Conservation (phyloP, 1,140 invertebrate genomes). For the Drosophila takahashii region DNA sequence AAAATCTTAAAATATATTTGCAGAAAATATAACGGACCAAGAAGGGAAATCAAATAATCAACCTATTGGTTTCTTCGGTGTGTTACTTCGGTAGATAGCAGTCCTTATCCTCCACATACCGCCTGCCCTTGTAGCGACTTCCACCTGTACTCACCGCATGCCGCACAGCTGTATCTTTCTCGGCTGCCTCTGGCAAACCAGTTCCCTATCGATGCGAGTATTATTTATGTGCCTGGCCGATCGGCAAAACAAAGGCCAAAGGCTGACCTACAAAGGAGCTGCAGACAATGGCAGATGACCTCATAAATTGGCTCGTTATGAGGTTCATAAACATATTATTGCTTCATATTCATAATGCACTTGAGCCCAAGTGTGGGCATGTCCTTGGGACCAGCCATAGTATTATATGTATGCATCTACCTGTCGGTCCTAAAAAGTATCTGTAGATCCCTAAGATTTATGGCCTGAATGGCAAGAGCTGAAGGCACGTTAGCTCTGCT, state of each 20-base stretch:
- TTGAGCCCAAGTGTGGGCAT: constrained; percentile 47
- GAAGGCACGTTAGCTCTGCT: constrained; percentile 35
- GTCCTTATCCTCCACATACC: background rate
- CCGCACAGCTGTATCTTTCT: constrained; percentile 31
- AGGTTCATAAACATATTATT: constrained; percentile 76
- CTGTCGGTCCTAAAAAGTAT: constrained; percentile 20
- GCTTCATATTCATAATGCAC: constrained; percentile 73
- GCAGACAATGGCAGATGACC: constrained; percentile 54
- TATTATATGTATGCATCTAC: constrained; percentile 1
- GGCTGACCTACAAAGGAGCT: constrained; percentile 30
- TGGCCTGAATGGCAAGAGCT: constrained; percentile 9
- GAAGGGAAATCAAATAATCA: background rate
- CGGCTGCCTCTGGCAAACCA: constrained; percentile 28
- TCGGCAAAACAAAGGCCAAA: constrained; percentile 35
- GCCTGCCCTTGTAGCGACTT: constrained; percentile 28
- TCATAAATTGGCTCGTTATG: constrained; percentile 76
- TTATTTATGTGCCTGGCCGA: constrained; percentile 46
- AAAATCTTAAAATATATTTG: too few relatives aligned
- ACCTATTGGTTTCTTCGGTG: background rate
- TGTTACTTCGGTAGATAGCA: background rate
- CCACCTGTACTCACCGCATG: constrained; percentile 44
- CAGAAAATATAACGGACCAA: background rate
- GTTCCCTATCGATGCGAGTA: constrained; percentile 29
- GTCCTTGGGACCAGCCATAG: constrained; percentile 55
- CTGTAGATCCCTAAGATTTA: constrained; percentile 55